Base-by-base conservation (phyloP, 92 coral and sea anemone genomes). In the Micromussa lordhowensis region DNA sequence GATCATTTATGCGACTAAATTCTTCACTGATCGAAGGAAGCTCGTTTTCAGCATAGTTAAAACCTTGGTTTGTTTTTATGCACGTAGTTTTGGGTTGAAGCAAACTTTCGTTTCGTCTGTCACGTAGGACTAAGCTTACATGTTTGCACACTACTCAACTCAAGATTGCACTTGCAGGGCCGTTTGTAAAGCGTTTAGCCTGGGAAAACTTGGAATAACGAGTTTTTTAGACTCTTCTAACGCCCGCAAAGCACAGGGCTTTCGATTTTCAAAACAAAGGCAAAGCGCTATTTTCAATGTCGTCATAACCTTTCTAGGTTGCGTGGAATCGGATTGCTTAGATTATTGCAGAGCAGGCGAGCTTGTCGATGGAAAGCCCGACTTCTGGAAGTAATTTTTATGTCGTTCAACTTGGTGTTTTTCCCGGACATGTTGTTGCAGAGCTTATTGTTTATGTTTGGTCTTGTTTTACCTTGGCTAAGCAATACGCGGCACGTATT, bases 371-470 rank as follows among this genome's bases (percentile, higher is more conserved):
- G 2, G 53, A 63, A 49, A 32, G 38, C 14, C 26, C 51, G 44
- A 34, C 64, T 28, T 51, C 10, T n/a, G 2, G 9, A 29, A 51
- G 30, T 44, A 32, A 35, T 17, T 49, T 63, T 61, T 32, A 31
- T 0, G 78, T 68, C 66, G 28, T 69, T 69, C 19, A 12, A 48
- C 81, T 17, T 55, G 17, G 22, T 40, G 6, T 21, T 18, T 59
- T 38, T 51, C 15, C 11, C 51, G 8, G 34, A 35, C 48, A 30
- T 36, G 36, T 55, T 73, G 49, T 24, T 54, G 3, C 36, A 49
- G 64, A 64, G 35, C 16, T 49, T 35, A 9, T 24, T 84, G 88
- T 84, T 84, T 84, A 55, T 68, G 72, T 84, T 83, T 82, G 48
- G 81, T 18, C 32, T 32, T 57, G 58, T 75, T 73, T 53, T 74